Percentiles rank a stretch among this genome's conserved stretches.
These are phyloP conservation scores for Cyprinus carpio DNA, from an alignment of 2,113 vertebrate genomes.

Conservation along the genomic window DNA sequence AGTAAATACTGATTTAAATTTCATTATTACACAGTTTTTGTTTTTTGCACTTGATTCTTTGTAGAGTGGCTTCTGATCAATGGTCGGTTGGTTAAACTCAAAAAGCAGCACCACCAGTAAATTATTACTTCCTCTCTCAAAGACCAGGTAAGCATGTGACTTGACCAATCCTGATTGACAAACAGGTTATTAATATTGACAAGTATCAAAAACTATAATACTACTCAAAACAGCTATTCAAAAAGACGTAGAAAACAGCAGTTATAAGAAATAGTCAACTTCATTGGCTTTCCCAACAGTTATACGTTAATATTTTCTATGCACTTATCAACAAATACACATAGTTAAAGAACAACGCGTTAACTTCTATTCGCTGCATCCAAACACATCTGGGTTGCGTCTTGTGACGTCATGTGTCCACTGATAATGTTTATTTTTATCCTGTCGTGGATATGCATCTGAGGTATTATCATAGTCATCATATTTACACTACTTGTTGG, in stretches of 20 bases:
- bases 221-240: neutral
- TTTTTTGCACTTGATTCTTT: neutral
- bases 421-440: slow-evolving; percentile 14
- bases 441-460: neutral
- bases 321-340: neutral
- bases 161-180: neutral
- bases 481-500: slow-evolving; percentile 47
- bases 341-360: neutral
- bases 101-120: neutral
- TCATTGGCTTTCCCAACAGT: neutral
- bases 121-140: neutral
- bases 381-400: neutral
- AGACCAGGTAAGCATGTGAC: neutral
- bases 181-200: too few relatives aligned
- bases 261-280: neutral
- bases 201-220: neutral
- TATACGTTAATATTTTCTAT: neutral
- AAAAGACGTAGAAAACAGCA: neutral
- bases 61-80: neutral
- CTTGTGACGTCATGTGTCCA: neutral
- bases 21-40: neutral
- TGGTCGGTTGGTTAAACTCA: neutral
- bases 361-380: neutral
- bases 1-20: neutral
- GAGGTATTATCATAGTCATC: slow-evolving; percentile 22